phyloP scores from a whole-genome alignment of 2,797 vertebrate species.

The Myotis pilosus region DNA sequence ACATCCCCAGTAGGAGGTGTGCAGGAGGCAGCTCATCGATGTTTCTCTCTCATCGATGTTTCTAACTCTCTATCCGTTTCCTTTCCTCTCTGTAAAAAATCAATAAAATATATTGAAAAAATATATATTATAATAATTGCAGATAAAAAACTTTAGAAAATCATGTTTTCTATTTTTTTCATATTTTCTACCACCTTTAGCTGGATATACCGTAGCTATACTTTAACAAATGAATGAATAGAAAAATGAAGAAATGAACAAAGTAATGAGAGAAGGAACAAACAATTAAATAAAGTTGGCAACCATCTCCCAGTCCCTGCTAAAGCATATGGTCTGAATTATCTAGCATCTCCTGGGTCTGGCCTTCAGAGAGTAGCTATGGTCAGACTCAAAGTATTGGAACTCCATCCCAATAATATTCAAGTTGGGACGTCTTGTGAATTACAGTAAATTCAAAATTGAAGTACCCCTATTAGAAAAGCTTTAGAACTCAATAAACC shows the following conservation, averaged over 20 bases:
- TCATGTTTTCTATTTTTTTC: slow-evolving; percentile 6
- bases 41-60: no score
- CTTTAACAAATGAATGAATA: not conserved
- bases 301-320: not conserved
- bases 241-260: slow-evolving; percentile 35
- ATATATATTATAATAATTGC: no score
- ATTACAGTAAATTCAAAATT: not conserved
- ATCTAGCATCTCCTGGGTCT: not conserved
- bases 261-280: not conserved
- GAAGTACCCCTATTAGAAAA: not conserved
- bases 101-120: no score
- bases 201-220: not conserved
- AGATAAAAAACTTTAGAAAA: slow-evolving; percentile 25
- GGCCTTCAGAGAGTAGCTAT: not conserved
- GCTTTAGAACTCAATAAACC: slow-evolving; percentile 8
- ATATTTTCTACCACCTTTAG: not conserved
- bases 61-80: no score
- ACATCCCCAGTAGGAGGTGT: no score
- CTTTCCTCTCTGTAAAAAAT: no score
- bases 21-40: no score
- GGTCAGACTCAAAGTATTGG: not conserved
- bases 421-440: not conserved
- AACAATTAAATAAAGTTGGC: not conserved
- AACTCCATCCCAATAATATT: not conserved
- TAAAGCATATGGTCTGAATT: slow-evolving; percentile 4